Percentiles rank a stretch among this genome's conserved stretches.
These are phyloP conservation scores for Brachionus koreanus DNA, from an alignment of 1,140 invertebrate genomes.

Conservation along the genomic window DNA sequence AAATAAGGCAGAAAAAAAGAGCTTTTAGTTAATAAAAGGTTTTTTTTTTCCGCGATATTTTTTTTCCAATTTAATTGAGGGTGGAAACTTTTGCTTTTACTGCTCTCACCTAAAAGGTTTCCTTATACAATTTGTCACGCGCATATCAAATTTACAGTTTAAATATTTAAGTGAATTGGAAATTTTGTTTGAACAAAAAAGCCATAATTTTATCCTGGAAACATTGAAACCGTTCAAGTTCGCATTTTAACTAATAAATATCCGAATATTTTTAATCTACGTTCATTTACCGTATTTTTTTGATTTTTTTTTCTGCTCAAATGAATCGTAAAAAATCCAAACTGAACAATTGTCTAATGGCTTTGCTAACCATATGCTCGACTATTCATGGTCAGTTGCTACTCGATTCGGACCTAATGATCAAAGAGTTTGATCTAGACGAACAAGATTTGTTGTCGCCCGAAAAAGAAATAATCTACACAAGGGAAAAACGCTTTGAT, in stretches of 20 bases:
- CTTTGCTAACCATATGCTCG: background rate
- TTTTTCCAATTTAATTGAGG: background rate
- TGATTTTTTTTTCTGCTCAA: background rate
- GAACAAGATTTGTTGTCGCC: background rate
- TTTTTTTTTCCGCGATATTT: background rate
- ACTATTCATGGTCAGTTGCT: background rate
- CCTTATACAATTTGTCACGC: constrained; percentile 5
- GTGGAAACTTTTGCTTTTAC: background rate
- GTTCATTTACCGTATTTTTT: background rate
- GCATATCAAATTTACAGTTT: constrained; percentile 1
- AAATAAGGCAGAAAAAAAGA: background rate
- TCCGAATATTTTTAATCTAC: background rate
- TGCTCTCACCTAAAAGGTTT: background rate
- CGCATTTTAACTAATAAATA: background rate
- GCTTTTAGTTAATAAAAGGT: background rate
- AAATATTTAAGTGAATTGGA: constrained; percentile 9
- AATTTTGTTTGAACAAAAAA: background rate
- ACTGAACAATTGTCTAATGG: background rate
- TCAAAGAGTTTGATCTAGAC: background rate
- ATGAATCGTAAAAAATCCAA: background rate
- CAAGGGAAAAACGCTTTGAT: background rate
- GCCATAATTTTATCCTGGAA: background rate
- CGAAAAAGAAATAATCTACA: background rate
- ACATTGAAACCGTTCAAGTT: constrained; percentile 1
- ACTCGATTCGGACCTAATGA: background rate